A percentile compares a stretch with the other conserved stretches of the same genome.
Evolutionary conservation across 2,797 vertebrate species (phyloP).

Genomic region (Ctenochaetus hawaiiensis): DNA sequence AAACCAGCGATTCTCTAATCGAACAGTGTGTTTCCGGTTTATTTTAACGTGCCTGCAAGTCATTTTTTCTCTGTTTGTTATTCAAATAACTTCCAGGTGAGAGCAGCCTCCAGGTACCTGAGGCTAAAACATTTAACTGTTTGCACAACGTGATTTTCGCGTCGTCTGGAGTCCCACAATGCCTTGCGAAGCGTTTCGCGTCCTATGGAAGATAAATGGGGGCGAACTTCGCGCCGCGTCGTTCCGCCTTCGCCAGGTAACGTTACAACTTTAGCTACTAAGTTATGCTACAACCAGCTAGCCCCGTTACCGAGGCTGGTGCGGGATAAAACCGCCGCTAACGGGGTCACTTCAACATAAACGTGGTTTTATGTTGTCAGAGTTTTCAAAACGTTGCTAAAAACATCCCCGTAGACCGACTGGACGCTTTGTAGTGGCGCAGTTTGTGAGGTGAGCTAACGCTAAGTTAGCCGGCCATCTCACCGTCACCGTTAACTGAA

Average conservation of each 20-base stretch:
- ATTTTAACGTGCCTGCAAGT: neutral
- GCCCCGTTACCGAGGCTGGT: rapidly evolving
- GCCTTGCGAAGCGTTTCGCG: neutral
- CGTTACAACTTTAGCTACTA: constrained; percentile 9
- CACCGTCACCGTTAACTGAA: neutral
- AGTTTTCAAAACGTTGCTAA: constrained; percentile 1
- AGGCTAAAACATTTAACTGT: no score
- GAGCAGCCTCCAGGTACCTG: no score
- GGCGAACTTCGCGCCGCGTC: neutral
- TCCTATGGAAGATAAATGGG: neutral
- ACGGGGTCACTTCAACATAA: no score
- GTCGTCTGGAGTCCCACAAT: neutral
- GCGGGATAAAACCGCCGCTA: rapidly evolving
- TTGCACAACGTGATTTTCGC: neutral
- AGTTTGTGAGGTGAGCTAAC: constrained; percentile 17
- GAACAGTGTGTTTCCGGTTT: no score
- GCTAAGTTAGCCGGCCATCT: constrained; percentile 22
- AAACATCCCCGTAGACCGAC: neutral
- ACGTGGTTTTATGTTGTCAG: rapidly evolving
- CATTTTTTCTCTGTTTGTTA: no score
- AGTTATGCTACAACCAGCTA: neutral
- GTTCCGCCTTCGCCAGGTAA: neutral
- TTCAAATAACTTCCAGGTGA: no score
- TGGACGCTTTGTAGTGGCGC: neutral
- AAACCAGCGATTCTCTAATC: neutral